Percentiles rank a stretch among this genome's conserved stretches.
These are phyloP conservation scores for Iselma pallidipennis DNA, from an alignment of 2,888 invertebrate genomes.

Conservation along the genomic window DNA sequence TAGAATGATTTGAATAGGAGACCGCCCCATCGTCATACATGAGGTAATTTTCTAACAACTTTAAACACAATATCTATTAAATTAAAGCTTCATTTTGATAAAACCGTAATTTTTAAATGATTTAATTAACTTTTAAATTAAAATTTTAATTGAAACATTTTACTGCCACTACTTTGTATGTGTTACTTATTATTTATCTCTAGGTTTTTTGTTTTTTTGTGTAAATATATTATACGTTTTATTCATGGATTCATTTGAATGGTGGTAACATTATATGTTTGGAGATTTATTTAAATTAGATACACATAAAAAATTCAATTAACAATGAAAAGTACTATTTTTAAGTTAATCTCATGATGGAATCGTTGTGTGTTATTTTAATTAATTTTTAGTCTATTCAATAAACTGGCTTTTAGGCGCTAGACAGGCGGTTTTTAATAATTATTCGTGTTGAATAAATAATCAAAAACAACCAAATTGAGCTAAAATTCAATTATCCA, in stretches of 20 bases:
- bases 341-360: neutral
- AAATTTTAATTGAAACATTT: neutral
- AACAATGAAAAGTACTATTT: neutral
- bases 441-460: too few relatives aligned
- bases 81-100: too few relatives aligned
- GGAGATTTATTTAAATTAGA: slow-evolving; percentile 6
- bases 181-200: too few relatives aligned
- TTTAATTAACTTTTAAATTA: neutral
- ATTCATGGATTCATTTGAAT: neutral
- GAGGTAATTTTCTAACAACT: too few relatives aligned
- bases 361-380: neutral
- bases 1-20: too few relatives aligned
- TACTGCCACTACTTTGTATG: neutral
- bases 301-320: slow-evolving; percentile 1
- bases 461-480: too few relatives aligned
- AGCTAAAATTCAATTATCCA: too few relatives aligned
- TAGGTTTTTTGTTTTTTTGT: too few relatives aligned
- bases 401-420: slow-evolving; percentile 48
- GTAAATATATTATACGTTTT: neutral
- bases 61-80: too few relatives aligned
- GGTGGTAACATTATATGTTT: neutral
- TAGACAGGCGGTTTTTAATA: slow-evolving; percentile 42
- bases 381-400: slow-evolving; percentile 29
- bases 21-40: too few relatives aligned
- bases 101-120: too few relatives aligned